phyloP scores from a whole-genome alignment of 2,797 vertebrate genomes.

The Acanthiza pusilla region DNA sequence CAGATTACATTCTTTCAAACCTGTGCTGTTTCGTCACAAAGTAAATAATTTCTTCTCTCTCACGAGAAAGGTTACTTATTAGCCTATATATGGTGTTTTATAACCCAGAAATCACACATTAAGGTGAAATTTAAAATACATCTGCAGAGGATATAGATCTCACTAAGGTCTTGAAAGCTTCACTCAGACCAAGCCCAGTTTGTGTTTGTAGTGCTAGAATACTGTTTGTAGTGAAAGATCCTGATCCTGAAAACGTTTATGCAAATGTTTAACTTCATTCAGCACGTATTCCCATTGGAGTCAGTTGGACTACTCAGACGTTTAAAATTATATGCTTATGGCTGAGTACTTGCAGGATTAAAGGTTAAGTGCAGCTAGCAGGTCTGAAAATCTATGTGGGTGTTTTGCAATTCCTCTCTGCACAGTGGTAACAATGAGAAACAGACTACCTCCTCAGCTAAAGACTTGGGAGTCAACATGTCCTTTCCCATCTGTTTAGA shows the following conservation, averaged over 20 bases:
- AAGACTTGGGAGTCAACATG: conserved; percentile 57
- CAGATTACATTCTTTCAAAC: neutral
- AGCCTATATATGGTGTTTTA: neutral
- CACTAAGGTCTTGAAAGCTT: neutral
- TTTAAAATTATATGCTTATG: conserved; percentile 52
- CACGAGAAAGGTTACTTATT: neutral
- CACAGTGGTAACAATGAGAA: conserved; percentile 58
- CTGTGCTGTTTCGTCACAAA: neutral
- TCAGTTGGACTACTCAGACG: conserved; percentile 27
- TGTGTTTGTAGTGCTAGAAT: neutral
- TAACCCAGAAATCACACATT: neutral
- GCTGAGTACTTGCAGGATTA: conserved; percentile 56
- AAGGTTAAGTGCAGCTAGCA: conserved; percentile 65
- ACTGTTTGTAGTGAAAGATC: neutral
- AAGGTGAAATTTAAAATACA: neutral
- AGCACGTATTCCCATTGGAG: neutral
- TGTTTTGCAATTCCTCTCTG: conserved; percentile 51
- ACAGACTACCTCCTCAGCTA: conserved; percentile 47
- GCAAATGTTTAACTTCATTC: conserved; percentile 56
- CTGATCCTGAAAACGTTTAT: conserved; percentile 8
- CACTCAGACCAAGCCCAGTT: neutral
- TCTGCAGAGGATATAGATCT: neutral
- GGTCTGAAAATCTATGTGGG: conserved; percentile 59
- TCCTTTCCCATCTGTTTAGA: conserved; percentile 64
- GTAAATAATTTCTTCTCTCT: neutral